These are phyloP conservation scores for Tolypeutes matacus DNA, from an alignment of 2,797 vertebrate species.

Conservation along the genomic window DNA sequence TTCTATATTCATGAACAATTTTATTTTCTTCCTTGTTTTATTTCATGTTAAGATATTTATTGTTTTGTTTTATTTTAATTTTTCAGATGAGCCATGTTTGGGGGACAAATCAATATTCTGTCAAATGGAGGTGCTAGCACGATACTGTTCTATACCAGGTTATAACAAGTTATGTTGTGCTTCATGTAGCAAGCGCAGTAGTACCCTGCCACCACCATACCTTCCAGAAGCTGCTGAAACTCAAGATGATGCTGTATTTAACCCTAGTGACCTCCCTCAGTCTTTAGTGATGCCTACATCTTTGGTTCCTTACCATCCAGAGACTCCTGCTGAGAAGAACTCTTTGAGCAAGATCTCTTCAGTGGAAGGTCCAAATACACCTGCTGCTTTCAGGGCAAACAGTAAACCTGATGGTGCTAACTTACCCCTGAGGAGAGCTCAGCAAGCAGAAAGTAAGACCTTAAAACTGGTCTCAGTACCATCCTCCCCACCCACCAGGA, in stretches of 20 bases:
- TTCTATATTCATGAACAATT: neutral
- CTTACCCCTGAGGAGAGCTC: constrained; percentile 79
- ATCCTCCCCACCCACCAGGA: constrained; percentile 67
- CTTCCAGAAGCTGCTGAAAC: constrained; percentile 89
- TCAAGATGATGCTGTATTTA: constrained; percentile 87
- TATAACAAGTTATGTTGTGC: constrained; percentile 97
- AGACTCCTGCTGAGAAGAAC: constrained; percentile 59
- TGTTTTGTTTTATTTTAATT: constrained; percentile 80
- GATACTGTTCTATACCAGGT: constrained; percentile 97
- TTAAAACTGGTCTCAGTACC: constrained; percentile 76
- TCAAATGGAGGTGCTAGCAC: constrained; percentile 98
- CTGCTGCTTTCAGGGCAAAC: constrained; percentile 71
- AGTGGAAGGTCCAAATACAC: neutral
- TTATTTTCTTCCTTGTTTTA: neutral
- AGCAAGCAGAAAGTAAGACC: constrained; percentile 75
- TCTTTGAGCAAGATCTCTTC: constrained; percentile 76
- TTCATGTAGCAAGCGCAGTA: constrained; percentile 92
- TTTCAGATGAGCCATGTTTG: constrained; percentile 94
- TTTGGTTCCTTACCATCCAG: constrained; percentile 38
- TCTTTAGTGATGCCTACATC: constrained; percentile 86
- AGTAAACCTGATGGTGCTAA: constrained; percentile 63
- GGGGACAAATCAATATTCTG: constrained; percentile 99
- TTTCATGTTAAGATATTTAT: neutral
- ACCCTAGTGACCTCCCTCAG: constrained; percentile 85
- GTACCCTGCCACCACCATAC: constrained; percentile 85